Evolutionary conservation across 1,140 invertebrate genomes (phyloP).

Genomic region (Callitettix versicolor): DNA sequence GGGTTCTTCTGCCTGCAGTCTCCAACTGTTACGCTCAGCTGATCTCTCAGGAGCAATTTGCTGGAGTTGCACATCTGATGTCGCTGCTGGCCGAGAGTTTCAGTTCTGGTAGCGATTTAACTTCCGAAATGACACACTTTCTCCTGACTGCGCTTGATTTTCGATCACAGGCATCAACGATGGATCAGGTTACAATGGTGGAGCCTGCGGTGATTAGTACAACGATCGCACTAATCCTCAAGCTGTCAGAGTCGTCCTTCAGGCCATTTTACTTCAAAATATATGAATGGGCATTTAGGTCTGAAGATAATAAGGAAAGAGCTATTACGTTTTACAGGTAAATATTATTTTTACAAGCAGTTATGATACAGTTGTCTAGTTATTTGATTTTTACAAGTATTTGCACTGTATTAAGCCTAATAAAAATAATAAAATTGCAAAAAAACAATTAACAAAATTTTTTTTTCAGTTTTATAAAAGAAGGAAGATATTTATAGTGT

Average conservation of each 20-base stretch:
- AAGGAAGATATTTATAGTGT: too few relatives aligned
- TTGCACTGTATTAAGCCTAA: constrained; percentile 11
- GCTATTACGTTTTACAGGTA: constrained; percentile 69
- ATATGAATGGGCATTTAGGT: constrained; percentile 69
- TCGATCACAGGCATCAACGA: constrained; percentile 33
- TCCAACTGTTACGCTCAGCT: constrained; percentile 53
- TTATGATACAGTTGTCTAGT: neutral
- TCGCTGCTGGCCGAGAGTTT: constrained; percentile 61
- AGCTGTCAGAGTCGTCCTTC: constrained; percentile 79
- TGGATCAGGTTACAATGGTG: constrained; percentile 34
- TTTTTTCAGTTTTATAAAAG: too few relatives aligned
- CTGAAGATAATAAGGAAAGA: constrained; percentile 46
- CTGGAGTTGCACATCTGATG: constrained; percentile 58
- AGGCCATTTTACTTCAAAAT: constrained; percentile 77
- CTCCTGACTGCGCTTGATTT: constrained; percentile 68
- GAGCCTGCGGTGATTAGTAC: constrained; percentile 66
- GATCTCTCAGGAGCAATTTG: constrained; percentile 42
- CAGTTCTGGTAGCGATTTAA: constrained; percentile 46
- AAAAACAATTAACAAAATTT: too few relatives aligned
- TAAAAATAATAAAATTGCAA: neutral
- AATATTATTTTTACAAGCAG: constrained; percentile 21
- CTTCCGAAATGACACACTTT: constrained; percentile 56
- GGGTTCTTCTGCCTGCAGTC: constrained; percentile 66
- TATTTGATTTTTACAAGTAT: constrained; percentile 4
- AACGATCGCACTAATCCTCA: constrained; percentile 65